Conservation (phyloP, 2,797 vertebrate genomes). For the Anabas testudineus region DNA sequence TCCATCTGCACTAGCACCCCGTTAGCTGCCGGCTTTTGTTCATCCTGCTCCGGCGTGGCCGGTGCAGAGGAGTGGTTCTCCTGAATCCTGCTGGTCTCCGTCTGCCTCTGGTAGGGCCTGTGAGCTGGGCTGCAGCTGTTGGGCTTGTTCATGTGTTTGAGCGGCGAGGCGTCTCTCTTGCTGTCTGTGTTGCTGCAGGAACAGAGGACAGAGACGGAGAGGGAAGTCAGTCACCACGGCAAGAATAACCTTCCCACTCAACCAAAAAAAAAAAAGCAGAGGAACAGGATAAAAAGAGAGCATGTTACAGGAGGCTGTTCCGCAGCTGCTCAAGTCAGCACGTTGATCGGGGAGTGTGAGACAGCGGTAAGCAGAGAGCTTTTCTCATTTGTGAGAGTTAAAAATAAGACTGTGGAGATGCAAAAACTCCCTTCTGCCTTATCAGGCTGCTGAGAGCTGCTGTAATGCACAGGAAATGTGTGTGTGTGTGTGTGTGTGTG, state of each 20-base stretch:
- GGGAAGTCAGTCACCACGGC: constrained; percentile 67
- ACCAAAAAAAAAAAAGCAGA: background rate
- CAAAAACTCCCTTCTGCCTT: constrained; percentile 73
- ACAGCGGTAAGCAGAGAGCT: constrained; percentile 27
- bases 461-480: constrained; percentile 59
- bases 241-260: background rate
- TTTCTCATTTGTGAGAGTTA: constrained; percentile 64
- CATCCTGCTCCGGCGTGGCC: constrained; percentile 61
- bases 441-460: constrained; percentile 47
- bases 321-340: background rate
- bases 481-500: constrained; percentile 11
- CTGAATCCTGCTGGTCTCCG: constrained; percentile 37
- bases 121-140: constrained; percentile 77
- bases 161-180: constrained; percentile 74
- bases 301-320: constrained; percentile 22
- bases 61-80: constrained; percentile 44
- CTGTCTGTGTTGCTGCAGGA: constrained; percentile 74
- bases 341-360: constrained; percentile 23
- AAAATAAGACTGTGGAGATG: constrained; percentile 79
- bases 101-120: constrained; percentile 46
- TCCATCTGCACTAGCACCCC: constrained; percentile 81
- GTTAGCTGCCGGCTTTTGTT: constrained; percentile 64
- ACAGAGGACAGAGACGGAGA: constrained; percentile 56
- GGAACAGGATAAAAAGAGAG: background rate
- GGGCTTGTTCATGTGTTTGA: constrained; percentile 74